Base-by-base conservation (phyloP, 2,888 invertebrate species). In the Lycia hirtaria region DNA sequence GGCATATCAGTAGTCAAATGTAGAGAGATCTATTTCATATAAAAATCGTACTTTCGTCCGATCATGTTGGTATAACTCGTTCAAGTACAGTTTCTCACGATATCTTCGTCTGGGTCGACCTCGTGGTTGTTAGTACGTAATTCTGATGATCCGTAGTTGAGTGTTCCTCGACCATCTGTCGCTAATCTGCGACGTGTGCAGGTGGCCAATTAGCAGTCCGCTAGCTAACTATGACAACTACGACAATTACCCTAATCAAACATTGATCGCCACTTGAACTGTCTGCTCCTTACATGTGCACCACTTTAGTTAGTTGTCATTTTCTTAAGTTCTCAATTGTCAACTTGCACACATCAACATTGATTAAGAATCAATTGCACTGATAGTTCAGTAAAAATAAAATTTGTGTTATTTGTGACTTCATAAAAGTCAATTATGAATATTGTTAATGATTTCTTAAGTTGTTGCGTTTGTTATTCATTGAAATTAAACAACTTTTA, bases 221-320 rank as follows among this genome's bases (percentile, higher is more conserved):
- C 45, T 56, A 56, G 51, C 50, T 57, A 52, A 52, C 61, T 51
- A 64, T 57, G 48, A 67, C 77, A 52, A 52, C 61, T 51, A 64
- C 58, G 48, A 67, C 77, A 80, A 81, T 84, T 81, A 79, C 64
- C 56, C 71, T 73, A 75, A 80, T 78, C 70, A 73, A 75, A 66
- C 74, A 76, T 74, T 76, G 79, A 77, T 79, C 74, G 49, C 69
- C 72, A 77, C 68, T 80, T 77, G 73, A 78, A 70, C 76, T 68
- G 72, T 74, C 75, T 71, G 61, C 65, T 66, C 57, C 24, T 38
- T 54, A 49, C 56, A n/a, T 37, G 47, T 59, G 38, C 37, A 50
- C 28, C 55, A 64, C 44, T 57, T 47, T 53, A 58, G 38, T 56
- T 14, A 24, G 45, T 48, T 35, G 49, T 57, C 32, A 53, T 56